Base-by-base conservation (phyloP, 2,888 invertebrate genomes). In the Entomobrya proxima region DNA sequence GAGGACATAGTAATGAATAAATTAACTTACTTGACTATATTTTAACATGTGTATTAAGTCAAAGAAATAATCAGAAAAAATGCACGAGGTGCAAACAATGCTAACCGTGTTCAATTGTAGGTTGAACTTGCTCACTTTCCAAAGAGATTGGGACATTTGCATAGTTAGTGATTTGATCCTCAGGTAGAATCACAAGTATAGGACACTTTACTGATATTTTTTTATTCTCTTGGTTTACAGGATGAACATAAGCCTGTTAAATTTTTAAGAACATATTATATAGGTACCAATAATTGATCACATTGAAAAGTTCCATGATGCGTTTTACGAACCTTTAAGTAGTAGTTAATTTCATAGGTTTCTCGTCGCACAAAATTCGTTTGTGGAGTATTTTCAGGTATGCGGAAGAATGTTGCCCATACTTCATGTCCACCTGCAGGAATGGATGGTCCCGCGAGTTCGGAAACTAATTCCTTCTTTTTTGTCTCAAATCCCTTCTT, bases 321-420 rank as follows among this genome's bases (percentile, higher is more conserved):
- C n/a, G n/a, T n/a, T n/a, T n/a, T n/a, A n/a, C n/a, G n/a, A 55
- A 86, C 87, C 52, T 87, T 75, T 6, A 87, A 40, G 15, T 52
- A 24, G 47, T 87, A 85, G 44, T 81, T 85, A 80, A 87, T 85
- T 74, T 87, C 85, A 61, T 52, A 87, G 9, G 75, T 44, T n/a
- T 85, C 85, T 44, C 82, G n/a, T 24, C 78, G 58, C 11, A 24
- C 32, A 5, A 77, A 61, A 44, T 81, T 87, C 11, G 87, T 85
- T 18, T 58, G 72, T 11, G 87, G 81, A 52, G 67, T 74, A 81
- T 81, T 85, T 9, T 21, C 30, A 47, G 87, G 87, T 35, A 87
- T 81, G n/a, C 76, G 76, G 13, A 87, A 77, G 40, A 27, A 80
- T 5, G 35, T 55, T 27, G 76, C 15, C 87, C 87, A 87, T n/a